Base-by-base conservation (phyloP, 2,888 invertebrate species). In the Meiosimyza decipiens region DNA sequence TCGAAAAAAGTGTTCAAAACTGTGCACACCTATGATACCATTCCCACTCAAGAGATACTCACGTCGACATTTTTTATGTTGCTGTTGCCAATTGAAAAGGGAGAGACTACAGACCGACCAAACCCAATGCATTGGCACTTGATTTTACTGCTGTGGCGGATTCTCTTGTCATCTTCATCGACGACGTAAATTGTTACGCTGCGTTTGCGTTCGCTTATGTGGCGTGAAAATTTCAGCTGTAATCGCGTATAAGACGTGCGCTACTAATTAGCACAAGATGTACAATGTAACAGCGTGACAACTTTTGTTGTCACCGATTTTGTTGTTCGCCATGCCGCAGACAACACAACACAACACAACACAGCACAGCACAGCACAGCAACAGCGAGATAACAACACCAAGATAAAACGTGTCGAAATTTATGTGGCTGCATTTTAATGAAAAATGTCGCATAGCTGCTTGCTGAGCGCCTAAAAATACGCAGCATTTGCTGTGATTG, bases 391-490 rank as follows among this genome's bases (percentile, higher is more conserved):
- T 33, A 40, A 63, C 62, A 5, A 47, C 62, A 47, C 5, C 40
- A 67, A 49, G 49, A 55, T 57, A n/a, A 49, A 67, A 57, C 55
- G 67, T 67, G 57, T 67, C 47, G 47, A 57, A 67, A 57, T 57
- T 67, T 47, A 57, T 54, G 52, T 9, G 40, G 28, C 16, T 67
- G 40, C 13, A 33, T 47, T 40, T 40, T 40, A 40, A 40, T 40
- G 40, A 40, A 40, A 40, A 40, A 40, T 40, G 6, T 40, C 9
- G 9, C 28, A 28, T 28, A 28, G 28, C 28, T 28, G 28, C 28
- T 28, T 28, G 28, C 40, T 40, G 9, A 40, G 40, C 40, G 40
- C 40, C 40, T 40, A 40, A 40, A 40, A 40, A 40, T 9, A 50
- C 63, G 16, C 49, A n/a, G 62, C 40, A 33, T 63, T 16, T 22